A percentile compares a stretch with the other conserved stretches of the same genome.
These are phyloP conservation scores for Dallia pectoralis DNA, from an alignment of 2,797 vertebrate genomes.

Conservation along the genomic window DNA sequence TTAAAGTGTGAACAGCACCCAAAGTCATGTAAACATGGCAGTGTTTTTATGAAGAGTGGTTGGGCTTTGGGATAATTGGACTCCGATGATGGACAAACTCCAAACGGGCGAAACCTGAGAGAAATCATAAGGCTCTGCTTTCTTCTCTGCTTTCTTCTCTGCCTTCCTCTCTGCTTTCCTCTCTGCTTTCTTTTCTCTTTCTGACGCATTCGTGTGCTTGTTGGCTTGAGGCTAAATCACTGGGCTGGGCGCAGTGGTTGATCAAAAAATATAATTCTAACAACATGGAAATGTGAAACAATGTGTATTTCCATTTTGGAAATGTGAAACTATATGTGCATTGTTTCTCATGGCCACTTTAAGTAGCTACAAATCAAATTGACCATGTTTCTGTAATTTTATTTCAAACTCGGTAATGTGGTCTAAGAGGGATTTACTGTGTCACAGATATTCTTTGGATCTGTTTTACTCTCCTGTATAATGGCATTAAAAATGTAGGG, in stretches of 20 bases:
- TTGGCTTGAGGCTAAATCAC: slow-evolving; percentile 25
- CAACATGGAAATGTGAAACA: slow-evolving; percentile 26
- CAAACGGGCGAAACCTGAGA: slow-evolving; percentile 76
- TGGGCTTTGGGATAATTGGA: slow-evolving; percentile 78
- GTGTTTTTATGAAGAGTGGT: slow-evolving; percentile 80
- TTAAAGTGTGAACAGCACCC: slow-evolving; percentile 79
- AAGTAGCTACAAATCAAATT: slow-evolving; percentile 31
- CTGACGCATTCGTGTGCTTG: slow-evolving; percentile 30
- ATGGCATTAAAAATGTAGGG: not conserved
- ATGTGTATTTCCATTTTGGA: too few species aligned
- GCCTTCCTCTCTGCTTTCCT: slow-evolving; percentile 36
- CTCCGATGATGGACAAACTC: slow-evolving; percentile 82
- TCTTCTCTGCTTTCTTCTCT: slow-evolving; percentile 32
- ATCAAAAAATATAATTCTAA: slow-evolving; percentile 28
- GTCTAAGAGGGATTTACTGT: not conserved
- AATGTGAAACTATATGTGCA: too few species aligned
- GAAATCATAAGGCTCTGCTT: slow-evolving; percentile 62
- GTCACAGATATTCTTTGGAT: slow-evolving; percentile 18
- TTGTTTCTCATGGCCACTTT: slow-evolving; percentile 26
- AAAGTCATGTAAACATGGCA: slow-evolving; percentile 82
- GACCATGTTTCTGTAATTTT: slow-evolving; percentile 21
- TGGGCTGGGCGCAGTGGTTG: not conserved
- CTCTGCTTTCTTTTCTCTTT: slow-evolving; percentile 29
- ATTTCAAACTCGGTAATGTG: not conserved
- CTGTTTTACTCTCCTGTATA: not conserved